Base-by-base conservation (phyloP, 2,113 vertebrate genomes). In the Lethenteron reissneri region DNA sequence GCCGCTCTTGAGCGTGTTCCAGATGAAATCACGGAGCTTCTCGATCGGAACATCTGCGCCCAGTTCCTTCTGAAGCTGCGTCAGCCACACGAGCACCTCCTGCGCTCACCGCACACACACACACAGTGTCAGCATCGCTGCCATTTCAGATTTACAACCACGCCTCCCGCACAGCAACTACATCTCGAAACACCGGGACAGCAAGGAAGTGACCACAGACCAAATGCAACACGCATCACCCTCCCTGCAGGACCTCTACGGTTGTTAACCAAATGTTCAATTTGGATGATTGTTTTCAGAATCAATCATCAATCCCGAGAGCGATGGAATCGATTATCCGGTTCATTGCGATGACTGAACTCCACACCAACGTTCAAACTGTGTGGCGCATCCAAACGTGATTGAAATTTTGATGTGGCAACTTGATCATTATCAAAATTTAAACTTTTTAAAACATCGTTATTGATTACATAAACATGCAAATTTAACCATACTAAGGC, bases 1-100 rank as follows among this genome's bases (percentile, higher is more conserved):
- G 78, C 90, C 92, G 13, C 89, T 92, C 76, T 97, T 96, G 56
- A 97, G 86, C 5, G 92, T 97, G 82, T 92, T 97, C 92, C 92
- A 96, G 81, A 97, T 97, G 81, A 89, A 95, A 73, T 95, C 89
- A 74, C 84, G 83, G 82, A 96, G 85, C 74, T 81, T 86, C 73
- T 92, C 89, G 9, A 95, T 91, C 0, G 89, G 88, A 71, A 92
- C 91, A 2, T 95, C 90, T 72, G 84, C 84, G 9, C 91, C 92
- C 75, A 95, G 76, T 81, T 95, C 90, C 79, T 94, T 89, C 83
- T 95, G 91, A 77, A 97, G 82, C 8, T 86, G 81, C 0, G 90
- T 94, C 74, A 96, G 82, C 91, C 91, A 92, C 21, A 88, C 84
- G 77, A 97, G 86, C 74, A 96, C 92, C 78, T 96, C 92, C 92